A percentile compares a stretch with the other conserved stretches of the same genome.
Evolutionary conservation across 2,113 vertebrate genomes (phyloP).

Genomic region (Mirounga angustirostris): DNA sequence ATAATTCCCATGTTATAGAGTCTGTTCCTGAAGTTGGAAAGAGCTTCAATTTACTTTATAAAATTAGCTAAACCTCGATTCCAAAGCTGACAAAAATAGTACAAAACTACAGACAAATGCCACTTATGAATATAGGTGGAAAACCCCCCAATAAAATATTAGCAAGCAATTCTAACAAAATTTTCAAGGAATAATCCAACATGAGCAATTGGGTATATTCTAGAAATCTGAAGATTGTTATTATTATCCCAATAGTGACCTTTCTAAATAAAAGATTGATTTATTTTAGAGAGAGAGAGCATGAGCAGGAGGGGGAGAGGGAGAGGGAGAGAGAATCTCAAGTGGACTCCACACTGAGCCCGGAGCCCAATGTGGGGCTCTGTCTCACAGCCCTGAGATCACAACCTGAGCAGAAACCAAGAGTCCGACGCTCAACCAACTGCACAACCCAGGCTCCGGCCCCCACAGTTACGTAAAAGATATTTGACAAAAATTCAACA

Average conservation of each 20-base stretch:
- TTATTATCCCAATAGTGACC: not conserved
- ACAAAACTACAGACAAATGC: conserved; percentile 53
- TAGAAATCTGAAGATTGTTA: conserved; percentile 48
- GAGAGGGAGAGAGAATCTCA: not conserved
- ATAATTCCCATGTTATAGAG: conserved; percentile 72
- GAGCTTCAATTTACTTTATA: conserved; percentile 64
- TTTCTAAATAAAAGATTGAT: not conserved
- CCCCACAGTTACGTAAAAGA: not conserved
- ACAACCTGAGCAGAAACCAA: not conserved
- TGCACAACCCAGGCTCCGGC: not conserved
- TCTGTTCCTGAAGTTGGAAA: conserved; percentile 36
- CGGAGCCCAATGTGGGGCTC: not conserved
- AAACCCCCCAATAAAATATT: conserved; percentile 29
- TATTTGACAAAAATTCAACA: conserved; percentile 32
- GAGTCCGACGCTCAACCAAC: not conserved
- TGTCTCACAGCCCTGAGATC: not conserved
- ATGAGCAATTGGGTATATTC: not conserved
- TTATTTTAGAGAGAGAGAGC: not conserved
- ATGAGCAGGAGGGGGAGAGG: not conserved
- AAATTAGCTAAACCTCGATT: conserved; percentile 69
- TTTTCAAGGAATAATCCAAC: conserved; percentile 58
- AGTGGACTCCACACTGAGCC: not conserved
- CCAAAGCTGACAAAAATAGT: conserved; percentile 69
- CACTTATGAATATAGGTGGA: not conserved
- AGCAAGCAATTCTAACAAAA: conserved; percentile 47